phyloP scores from a whole-genome alignment of 1,140 invertebrate species.

The Euura saliciscinereae region DNA sequence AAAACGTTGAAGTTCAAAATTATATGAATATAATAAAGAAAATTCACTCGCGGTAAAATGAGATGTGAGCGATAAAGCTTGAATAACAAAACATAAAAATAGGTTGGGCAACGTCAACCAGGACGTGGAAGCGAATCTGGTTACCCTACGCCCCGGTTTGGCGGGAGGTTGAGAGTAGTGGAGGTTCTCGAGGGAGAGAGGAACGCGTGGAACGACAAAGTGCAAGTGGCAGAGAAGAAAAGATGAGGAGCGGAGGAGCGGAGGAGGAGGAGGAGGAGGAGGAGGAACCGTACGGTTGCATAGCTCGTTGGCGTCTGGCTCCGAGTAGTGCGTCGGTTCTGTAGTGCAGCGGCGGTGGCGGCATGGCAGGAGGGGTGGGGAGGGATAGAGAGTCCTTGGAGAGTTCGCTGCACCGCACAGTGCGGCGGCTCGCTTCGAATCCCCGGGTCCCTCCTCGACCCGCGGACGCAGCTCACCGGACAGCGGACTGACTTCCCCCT shows the following conservation, averaged over 20 bases:
- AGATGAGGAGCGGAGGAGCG: slow-evolving; percentile 9
- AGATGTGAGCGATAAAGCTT: slow-evolving; percentile 13
- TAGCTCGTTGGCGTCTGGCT: background rate
- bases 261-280: slow-evolving; percentile 23
- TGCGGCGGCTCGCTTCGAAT: slow-evolving; percentile 42
- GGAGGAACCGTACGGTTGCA: background rate
- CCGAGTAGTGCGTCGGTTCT: background rate
- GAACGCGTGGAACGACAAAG: slow-evolving; percentile 21
- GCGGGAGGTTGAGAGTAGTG: slow-evolving; percentile 27
- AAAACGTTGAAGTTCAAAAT: no score
- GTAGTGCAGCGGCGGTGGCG: no score
- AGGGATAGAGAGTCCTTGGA: slow-evolving; percentile 49
- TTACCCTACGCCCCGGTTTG: background rate
- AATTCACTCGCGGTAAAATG: background rate
- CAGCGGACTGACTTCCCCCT: slow-evolving; percentile 19
- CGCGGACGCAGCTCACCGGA: no score
- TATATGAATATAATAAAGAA: no score
- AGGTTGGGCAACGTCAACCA: slow-evolving; percentile 39
- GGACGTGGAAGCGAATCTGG: slow-evolving; percentile 26
- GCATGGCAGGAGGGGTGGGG: slow-evolving; percentile 11
- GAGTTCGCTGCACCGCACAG: slow-evolving; percentile 60
- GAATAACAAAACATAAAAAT: slow-evolving; percentile 38
- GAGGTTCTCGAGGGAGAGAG: slow-evolving; percentile 33
- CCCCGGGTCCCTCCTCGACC: slow-evolving; percentile 22
- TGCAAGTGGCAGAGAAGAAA: slow-evolving; percentile 21